phyloP scores from a whole-genome alignment of 1,140 invertebrate species.

The Glomeris maerens region DNA sequence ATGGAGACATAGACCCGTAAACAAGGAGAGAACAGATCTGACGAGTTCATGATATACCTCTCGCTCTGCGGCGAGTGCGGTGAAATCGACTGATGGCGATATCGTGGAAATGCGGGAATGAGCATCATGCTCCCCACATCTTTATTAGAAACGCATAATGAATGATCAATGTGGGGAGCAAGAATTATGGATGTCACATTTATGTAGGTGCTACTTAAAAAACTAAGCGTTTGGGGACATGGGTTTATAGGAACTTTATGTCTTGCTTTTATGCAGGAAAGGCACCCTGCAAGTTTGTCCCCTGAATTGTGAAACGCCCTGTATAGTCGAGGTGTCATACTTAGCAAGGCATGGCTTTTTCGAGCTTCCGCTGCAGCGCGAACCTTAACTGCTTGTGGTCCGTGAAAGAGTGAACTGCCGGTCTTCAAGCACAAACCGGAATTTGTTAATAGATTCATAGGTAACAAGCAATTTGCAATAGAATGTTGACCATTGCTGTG shows the following conservation, averaged over 20 bases:
- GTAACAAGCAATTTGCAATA: slow-evolving; percentile 20
- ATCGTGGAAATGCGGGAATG: slow-evolving; percentile 9
- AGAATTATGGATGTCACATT: slow-evolving; percentile 27
- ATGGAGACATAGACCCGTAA: slow-evolving; percentile 16
- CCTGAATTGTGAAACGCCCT: slow-evolving; percentile 26
- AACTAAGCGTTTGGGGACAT: too few species aligned
- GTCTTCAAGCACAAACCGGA: slow-evolving; percentile 23
- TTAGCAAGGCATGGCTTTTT: slow-evolving; percentile 17
- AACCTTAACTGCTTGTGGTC: slow-evolving; percentile 24
- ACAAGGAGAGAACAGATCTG: not conserved
- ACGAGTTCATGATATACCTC: slow-evolving; percentile 7
- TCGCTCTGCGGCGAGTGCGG: not conserved
- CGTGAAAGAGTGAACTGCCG: slow-evolving; percentile 20
- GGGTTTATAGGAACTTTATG: too few species aligned
- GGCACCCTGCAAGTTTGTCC: too few species aligned
- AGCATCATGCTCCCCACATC: too few species aligned
- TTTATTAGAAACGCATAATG: too few species aligned
- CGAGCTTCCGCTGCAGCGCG: slow-evolving; percentile 16
- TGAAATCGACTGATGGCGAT: not conserved
- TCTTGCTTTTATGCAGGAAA: too few species aligned
- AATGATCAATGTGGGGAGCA: slow-evolving; percentile 23
- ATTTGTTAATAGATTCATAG: slow-evolving; percentile 21
- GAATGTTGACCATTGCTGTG: slow-evolving; percentile 15
- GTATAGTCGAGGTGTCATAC: slow-evolving; percentile 27
- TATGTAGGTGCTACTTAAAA: too few species aligned